Conservation (phyloP, 2,113 vertebrate species). For the Tauraco erythrolophus region DNA sequence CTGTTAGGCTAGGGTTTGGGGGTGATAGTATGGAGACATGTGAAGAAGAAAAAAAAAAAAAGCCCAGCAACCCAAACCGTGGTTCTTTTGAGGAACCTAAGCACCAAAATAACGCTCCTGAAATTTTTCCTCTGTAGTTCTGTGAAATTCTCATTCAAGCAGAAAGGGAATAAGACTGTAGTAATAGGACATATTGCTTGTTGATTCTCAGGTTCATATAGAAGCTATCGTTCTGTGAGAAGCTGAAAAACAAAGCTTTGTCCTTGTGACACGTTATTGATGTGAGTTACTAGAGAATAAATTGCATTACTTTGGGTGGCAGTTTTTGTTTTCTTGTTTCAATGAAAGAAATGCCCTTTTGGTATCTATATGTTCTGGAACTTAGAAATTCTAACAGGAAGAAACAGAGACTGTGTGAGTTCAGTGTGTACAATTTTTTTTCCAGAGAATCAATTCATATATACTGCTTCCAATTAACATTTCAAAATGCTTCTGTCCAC, state of each 20-base stretch:
- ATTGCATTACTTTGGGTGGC: fast-evolving
- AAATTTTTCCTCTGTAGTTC: not conserved
- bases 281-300: not conserved
- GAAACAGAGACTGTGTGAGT: not conserved
- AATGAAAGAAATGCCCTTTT: not conserved
- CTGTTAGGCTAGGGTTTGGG: not conserved
- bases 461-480: not conserved
- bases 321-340: not conserved
- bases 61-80: fast-evolving
- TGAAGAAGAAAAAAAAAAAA: not conserved
- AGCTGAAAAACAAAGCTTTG: not conserved
- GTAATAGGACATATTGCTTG: not conserved
- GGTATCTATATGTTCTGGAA: not conserved
- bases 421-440: not conserved
- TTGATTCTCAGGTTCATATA: not conserved
- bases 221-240: not conserved
- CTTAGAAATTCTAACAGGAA: not conserved
- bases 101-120: not conserved
- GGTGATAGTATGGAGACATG: not conserved
- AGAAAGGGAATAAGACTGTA: not conserved
- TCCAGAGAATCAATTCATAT: not conserved
- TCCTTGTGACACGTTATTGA: not conserved
- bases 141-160: not conserved
- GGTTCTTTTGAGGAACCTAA: not conserved
- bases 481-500: not conserved